Base-by-base conservation (phyloP, 2,113 vertebrate species). In the Donacobius atricapilla region DNA sequence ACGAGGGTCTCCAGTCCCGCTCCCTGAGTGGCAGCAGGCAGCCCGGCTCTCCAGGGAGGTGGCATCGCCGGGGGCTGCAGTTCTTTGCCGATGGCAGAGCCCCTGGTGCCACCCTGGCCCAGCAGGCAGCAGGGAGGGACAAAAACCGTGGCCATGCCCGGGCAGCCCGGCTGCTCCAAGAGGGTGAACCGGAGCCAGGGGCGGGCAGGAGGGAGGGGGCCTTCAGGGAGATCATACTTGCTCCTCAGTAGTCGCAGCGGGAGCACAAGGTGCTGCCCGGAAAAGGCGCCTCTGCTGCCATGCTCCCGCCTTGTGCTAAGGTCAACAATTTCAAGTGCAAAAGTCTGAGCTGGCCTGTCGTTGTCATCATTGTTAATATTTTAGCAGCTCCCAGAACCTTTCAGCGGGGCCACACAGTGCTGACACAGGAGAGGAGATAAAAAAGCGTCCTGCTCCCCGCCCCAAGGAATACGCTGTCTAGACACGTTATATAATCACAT, bases 331-430 rank as follows among this genome's bases (percentile, higher is more conserved):
- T 93, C 15, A 79, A 93, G 91, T 7, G 48, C 69, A 33, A 61
- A 91, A 89, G 22, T 48, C 4, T 15, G 51, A 15, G 35, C 81
- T 94, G 71, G 75, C 73, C 85, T 76, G 16, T 65, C n/a, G 1
- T 31, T 81, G 78, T 16, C 50, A 3, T 44, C 3, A 5, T 61
- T 28, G 60, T 97, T 79, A 93, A 93, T 93, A 91, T 92, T 90
- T 95, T 39, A 90, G 86, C 89, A 60, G 80, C 83, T 87, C 91
- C 88, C 83, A 78, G 70, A 78, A 61, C 80, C 93, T 77, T 83
- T 70, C 56, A 75, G 86, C 10, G 0, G 47, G 87, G 85, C 87
- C 70, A 45, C 77, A 4, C 31, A 13, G 42, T 20, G 83, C 37
- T 82, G 92, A 79, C 79, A 93, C 4, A 19, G 50, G 79, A 63